These are phyloP conservation scores for Cinclus cinclus DNA, from an alignment of 2,113 vertebrate species.

Conservation along the genomic window DNA sequence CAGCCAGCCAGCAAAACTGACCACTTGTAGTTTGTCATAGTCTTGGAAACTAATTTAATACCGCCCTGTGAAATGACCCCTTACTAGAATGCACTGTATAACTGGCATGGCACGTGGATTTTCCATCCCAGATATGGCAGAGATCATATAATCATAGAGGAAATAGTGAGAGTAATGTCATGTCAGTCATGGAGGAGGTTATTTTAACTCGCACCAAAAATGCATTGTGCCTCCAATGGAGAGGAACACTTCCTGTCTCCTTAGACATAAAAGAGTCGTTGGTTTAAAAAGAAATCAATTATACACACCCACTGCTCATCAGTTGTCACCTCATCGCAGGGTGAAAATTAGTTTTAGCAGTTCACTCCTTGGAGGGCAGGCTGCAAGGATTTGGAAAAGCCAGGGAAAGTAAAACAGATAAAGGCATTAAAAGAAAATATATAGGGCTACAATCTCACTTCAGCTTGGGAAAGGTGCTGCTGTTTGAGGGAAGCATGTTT, in stretches of 20 bases:
- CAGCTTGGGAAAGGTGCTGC: neutral
- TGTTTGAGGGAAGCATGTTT: neutral
- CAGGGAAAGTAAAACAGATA: neutral
- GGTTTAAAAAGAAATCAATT: slow-evolving; percentile 29
- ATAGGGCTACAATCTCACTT: neutral
- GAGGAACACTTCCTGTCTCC: neutral
- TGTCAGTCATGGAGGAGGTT: slow-evolving; percentile 21
- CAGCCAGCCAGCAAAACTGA: slow-evolving; percentile 12
- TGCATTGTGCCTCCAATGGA: neutral
- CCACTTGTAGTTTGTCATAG: slow-evolving; percentile 30
- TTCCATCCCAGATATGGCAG: slow-evolving; percentile 42
- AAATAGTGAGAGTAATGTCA: slow-evolving; percentile 17
- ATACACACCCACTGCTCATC: slow-evolving; percentile 5
- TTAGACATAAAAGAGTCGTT: neutral
- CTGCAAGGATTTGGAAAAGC: neutral
- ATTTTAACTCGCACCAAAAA: neutral
- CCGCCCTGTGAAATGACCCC: slow-evolving; percentile 38
- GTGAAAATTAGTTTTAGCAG: slow-evolving; percentile 37
- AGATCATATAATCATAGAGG: slow-evolving; percentile 43
- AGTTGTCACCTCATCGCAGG: slow-evolving; percentile 4
- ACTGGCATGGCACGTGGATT: slow-evolving; percentile 32
- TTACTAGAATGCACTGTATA: slow-evolving; percentile 32
- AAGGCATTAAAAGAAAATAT: neutral
- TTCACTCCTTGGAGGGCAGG: neutral
- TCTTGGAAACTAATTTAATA: slow-evolving; percentile 56